phyloP scores from a whole-genome alignment of 2,797 vertebrate species.

The Salmo trutta region DNA sequence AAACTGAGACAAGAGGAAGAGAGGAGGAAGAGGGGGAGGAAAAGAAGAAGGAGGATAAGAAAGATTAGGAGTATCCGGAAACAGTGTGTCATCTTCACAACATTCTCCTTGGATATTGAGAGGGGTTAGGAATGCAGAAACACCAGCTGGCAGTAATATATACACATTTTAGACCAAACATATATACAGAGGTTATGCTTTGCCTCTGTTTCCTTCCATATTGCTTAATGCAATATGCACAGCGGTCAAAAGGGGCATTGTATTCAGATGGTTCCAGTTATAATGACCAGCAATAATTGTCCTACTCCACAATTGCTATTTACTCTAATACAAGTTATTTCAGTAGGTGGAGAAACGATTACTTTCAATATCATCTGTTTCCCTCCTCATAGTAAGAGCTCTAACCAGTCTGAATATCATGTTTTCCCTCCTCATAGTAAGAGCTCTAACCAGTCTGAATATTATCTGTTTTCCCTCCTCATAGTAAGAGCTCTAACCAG shows the following conservation, averaged over 20 bases:
- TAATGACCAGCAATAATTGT: background rate
- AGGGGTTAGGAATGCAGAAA: background rate
- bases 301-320: background rate
- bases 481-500: no score
- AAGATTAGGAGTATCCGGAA: background rate
- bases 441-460: no score
- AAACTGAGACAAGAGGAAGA: constrained; percentile 6
- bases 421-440: no score
- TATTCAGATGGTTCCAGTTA: background rate
- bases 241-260: background rate
- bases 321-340: background rate
- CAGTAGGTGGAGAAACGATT: background rate
- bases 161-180: background rate
- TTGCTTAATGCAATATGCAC: background rate
- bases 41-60: background rate
- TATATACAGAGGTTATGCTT: background rate
- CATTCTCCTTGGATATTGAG: background rate
- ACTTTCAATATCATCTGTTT: background rate
- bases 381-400: background rate
- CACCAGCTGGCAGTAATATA: background rate
- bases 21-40: background rate
- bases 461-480: no score
- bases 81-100: background rate
- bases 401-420: no score
- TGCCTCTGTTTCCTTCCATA: background rate